Evolutionary conservation across 1,140 invertebrate species (phyloP), one percentile per base, ranked within the genome.

Genomic region (Megalopta genalis): DNA sequence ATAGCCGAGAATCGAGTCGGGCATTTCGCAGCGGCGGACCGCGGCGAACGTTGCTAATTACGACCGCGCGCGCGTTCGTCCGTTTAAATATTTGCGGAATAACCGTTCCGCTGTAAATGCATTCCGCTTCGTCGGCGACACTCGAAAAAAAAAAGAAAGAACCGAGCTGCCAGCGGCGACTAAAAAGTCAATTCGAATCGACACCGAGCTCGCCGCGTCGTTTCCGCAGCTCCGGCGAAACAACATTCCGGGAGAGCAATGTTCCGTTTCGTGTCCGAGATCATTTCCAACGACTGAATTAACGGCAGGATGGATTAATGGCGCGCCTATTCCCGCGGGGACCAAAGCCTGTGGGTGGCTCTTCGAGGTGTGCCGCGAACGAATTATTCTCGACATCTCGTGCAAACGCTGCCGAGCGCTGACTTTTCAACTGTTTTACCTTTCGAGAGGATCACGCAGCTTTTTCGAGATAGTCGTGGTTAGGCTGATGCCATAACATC

Each of bases 151-250:
- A 69, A 57, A 5, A 54, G 57, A 57, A 57, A 69, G 57, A 57
- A 57, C 52, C 39, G 9, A 27, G 21, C 57, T 49, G 39, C 37
- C 25, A 63, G 62, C 49, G 70, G 70, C 59, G 46, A 39, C 18
- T 46, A 23, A 62, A 72, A 63, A 72, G 62, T 72, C 70, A 72
- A 66, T 59, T 66, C 8, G 73, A 12, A 59, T 23, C 46, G 27
- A 18, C n/a, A 25, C 46, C 23, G 2, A 9, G 57, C 12, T 42
- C 12, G n/a, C 32, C 37, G 52, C 23, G 6, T 32, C 39, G 39
- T 32, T 32, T 32, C 32, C 32, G 32, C 32, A n/a, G n/a, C n/a
- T n/a, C n/a, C n/a, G 32, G 32, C 4, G 32, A 32, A 32, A 7
- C 2, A 4, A 8, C 39, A 25, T 0, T 0, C 14, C 42, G 42